A percentile compares a stretch with the other conserved stretches of the same genome.
These are phyloP conservation scores for Corythornis vintsioides DNA, from an alignment of 2,113 vertebrate species.

Conservation along the genomic window DNA sequence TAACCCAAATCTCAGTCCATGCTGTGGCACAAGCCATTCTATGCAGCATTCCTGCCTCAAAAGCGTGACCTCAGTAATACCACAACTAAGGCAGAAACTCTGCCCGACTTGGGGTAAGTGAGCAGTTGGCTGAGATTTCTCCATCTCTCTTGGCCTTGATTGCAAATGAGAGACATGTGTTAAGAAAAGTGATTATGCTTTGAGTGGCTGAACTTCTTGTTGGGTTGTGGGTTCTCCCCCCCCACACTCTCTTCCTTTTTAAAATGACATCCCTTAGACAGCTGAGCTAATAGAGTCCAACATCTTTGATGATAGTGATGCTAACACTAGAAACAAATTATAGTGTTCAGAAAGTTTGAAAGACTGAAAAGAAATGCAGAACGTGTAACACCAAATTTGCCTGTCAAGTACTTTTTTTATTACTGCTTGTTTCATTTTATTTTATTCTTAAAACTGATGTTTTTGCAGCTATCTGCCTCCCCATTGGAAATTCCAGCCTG, in stretches of 20 bases:
- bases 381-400: constrained; percentile 79
- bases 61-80: background rate
- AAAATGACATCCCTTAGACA: constrained; percentile 64
- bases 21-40: background rate
- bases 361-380: constrained; percentile 77
- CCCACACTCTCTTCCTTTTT: constrained; percentile 45
- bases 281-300: constrained; percentile 76
- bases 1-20: background rate
- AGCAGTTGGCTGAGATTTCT: background rate
- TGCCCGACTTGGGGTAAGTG: background rate
- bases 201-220: constrained; percentile 57
- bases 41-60: background rate
- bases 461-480: constrained; percentile 73
- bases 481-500: constrained; percentile 71
- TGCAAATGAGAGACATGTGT: constrained; percentile 3
- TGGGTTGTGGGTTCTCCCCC: background rate
- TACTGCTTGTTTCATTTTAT: constrained; percentile 79
- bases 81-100: background rate
- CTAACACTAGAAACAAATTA: constrained; percentile 79
- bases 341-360: constrained; percentile 82
- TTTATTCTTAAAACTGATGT: constrained; percentile 79
- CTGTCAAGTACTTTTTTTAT: constrained; percentile 80
- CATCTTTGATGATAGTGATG: constrained; percentile 75
- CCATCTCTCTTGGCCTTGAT: constrained; percentile 6
- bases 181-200: constrained; percentile 38